A percentile compares a stretch with the other conserved stretches of the same genome.
Conservation (phyloP, 2,113 vertebrate genomes). For the Turnix velox region DNA sequence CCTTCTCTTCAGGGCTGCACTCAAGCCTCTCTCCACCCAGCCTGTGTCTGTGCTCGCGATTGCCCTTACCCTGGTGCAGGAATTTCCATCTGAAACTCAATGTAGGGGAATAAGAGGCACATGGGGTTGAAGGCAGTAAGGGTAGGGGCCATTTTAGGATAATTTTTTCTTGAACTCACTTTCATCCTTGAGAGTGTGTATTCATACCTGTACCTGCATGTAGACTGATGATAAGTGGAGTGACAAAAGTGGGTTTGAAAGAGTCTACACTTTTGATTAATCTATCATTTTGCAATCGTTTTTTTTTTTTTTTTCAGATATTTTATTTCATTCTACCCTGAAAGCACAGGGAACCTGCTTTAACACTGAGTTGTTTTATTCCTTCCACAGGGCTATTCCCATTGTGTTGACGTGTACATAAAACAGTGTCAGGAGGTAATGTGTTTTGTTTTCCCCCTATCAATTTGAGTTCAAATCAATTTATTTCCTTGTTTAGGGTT, state of each 20-base stretch:
- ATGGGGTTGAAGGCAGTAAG: not conserved
- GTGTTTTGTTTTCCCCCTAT: not conserved
- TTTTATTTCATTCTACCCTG: not conserved
- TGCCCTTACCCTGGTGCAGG: no score
- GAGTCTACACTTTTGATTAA: fast-evolving
- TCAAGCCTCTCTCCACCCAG: no score
- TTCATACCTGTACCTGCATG: not conserved
- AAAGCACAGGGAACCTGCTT: not conserved
- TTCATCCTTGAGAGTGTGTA: not conserved
- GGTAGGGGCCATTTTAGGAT: not conserved
- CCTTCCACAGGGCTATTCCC: conserved; percentile 89
- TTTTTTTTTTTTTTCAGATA: not conserved
- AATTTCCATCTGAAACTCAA: not conserved
- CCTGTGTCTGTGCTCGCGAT: no score
- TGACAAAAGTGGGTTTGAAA: not conserved
- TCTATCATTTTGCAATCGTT: no score
- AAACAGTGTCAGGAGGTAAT: conserved; percentile 98
- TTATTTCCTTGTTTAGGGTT: not conserved
- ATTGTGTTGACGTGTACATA: conserved; percentile 99
- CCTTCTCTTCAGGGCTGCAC: no score
- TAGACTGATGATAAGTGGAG: not conserved
- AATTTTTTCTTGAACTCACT: not conserved
- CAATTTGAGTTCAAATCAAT: not conserved
- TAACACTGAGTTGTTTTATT: not conserved
- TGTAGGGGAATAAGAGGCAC: not conserved